Conservation (phyloP, 2,113 vertebrate species). For the Crotalus helleri region DNA sequence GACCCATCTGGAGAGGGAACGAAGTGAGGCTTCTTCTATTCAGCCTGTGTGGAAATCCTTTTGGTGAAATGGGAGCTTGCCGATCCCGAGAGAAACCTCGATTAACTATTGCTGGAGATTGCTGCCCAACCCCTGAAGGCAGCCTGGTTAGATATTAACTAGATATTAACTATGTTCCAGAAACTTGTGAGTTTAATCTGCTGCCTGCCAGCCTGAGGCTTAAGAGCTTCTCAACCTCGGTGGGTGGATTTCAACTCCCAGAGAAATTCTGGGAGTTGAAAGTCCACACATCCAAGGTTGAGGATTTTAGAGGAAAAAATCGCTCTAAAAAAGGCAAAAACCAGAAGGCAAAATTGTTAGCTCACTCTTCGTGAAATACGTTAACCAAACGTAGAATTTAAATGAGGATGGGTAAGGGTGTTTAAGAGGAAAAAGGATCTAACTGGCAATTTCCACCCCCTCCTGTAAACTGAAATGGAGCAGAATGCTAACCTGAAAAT, state of each 20-base stretch:
- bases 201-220: not conserved
- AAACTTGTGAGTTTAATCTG: not conserved
- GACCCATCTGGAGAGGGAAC: not conserved
- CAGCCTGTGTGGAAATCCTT: not conserved
- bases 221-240: not conserved
- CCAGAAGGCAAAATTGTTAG: not conserved
- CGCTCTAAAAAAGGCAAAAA: not conserved
- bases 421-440: not conserved
- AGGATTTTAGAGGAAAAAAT: not conserved
- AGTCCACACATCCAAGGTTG: not conserved
- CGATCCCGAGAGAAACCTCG: not conserved
- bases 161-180: not conserved
- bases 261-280: too few species aligned
- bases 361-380: not conserved
- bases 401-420: not conserved
- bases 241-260: not conserved
- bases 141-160: not conserved
- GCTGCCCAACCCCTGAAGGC: not conserved
- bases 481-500: not conserved
- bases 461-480: not conserved
- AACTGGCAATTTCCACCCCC: too few species aligned
- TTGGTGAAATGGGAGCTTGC: not conserved
- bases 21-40: not conserved
- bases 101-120: not conserved
- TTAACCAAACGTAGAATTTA: not conserved